Percentiles rank a stretch among this genome's conserved stretches.
These are phyloP conservation scores for Heteractis magnifica DNA, from an alignment of 92 coral and sea anemone species.

Conservation along the genomic window DNA sequence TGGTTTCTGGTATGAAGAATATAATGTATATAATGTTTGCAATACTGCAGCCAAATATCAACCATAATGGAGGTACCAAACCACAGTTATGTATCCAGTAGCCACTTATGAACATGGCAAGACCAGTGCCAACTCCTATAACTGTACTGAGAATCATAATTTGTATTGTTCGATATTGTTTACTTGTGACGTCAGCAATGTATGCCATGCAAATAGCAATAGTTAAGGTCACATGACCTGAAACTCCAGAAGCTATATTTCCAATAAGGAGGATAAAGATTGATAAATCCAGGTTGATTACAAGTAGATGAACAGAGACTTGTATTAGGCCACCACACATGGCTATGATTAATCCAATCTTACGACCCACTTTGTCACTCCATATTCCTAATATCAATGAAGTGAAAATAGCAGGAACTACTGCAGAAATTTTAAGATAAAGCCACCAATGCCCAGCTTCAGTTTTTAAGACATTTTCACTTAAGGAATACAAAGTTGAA, in stretches of 20 bases:
- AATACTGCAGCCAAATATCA: slow-evolving; percentile 10
- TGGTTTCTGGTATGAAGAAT: slow-evolving; percentile 15
- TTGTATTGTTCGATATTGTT: slow-evolving; percentile 28
- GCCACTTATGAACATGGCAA: slow-evolving; percentile 38
- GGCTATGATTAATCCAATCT: slow-evolving; percentile 22
- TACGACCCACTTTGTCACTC: slow-evolving; percentile 53
- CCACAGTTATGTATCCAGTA: slow-evolving; percentile 14
- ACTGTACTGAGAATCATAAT: slow-evolving; percentile 24
- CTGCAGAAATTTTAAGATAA: slow-evolving; percentile 30
- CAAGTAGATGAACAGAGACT: slow-evolving; percentile 12
- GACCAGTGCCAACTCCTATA: slow-evolving; percentile 40
- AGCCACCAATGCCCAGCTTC: slow-evolving; percentile 35
- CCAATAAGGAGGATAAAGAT: slow-evolving; percentile 24
- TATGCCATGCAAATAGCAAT: slow-evolving; percentile 40
- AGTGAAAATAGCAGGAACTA: slow-evolving; percentile 26
- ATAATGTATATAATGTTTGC: slow-evolving; percentile 16
- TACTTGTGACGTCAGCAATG: slow-evolving; percentile 44
- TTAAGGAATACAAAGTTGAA: background rate
- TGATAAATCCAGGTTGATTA: slow-evolving; percentile 24
- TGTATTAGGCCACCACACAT: slow-evolving; percentile 29
- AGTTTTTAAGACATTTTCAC: background rate
- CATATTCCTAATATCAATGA: slow-evolving; percentile 37
- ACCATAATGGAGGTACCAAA: slow-evolving; percentile 27
- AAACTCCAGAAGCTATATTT: slow-evolving; percentile 13
- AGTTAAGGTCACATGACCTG: slow-evolving; percentile 24